Base-by-base conservation (phyloP, 2,113 vertebrate genomes). In the Colinus virginianus region DNA sequence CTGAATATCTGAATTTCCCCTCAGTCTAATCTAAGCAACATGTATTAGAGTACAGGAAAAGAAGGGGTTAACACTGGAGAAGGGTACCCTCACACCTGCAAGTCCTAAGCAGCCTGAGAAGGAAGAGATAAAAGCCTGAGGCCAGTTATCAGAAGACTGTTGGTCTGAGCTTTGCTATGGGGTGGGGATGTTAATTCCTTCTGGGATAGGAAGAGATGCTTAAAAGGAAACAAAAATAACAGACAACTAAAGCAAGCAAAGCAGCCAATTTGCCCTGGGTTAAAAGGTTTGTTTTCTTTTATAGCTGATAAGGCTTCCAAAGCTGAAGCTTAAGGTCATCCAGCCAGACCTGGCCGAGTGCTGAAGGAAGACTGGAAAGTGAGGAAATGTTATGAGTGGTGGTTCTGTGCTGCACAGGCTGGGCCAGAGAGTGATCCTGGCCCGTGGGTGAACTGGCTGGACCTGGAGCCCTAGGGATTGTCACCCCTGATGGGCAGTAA, bases 1-100 rank as follows among this genome's bases (percentile, higher is more conserved):
- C 40, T 40, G 40, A 40, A 40, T 40, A 9, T 40, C 40, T 40
- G 30, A 56, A 56, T 56, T 56, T 56, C 55, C 30, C 20, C 30
- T 32, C 20, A 58, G 30, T 12, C 55, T 20, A n/a, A n/a, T 58
- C 55, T 58, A 32, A 58, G 30, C 13, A 14, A 32, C 70, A 38
- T 22, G 11, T 13, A 1, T 0, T 2, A 32, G 51, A 49, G 75
- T 45, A 34, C 7, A 45, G n/a, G 5, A 7, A 7, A 1, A 48
- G 10, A 87, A 64, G 6, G 21, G 3, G 18, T 66, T 83, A 77
- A 79, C 18, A 9, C 1, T 13, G 3, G 8, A 64, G 25, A 30
- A 20, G 2, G 6, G 12, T 45, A 6, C 22, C 2, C 49, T 32
- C 38, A 80, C 25, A 84, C 48, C 43, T 85, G 43, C 40, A 82